Base-by-base conservation (phyloP, 23 tunicate species). In the Aplidium turbinatum region DNA sequence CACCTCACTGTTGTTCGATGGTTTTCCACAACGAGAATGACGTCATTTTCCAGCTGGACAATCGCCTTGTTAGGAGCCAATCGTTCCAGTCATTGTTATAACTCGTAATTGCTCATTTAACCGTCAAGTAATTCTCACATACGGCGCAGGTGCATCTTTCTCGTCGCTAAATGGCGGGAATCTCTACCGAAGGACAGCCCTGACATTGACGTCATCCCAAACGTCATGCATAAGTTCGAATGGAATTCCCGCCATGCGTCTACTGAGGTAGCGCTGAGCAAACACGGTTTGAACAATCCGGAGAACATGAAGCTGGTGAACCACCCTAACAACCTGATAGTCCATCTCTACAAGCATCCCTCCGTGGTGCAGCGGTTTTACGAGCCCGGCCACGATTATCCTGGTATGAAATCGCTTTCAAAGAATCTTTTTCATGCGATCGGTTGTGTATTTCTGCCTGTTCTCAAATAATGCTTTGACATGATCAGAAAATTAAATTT, bases 331-430 rank as follows among this genome's bases (percentile, higher is more conserved):
- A 57, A 74, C 3, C 39, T 87, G 35, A 65, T 87, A 29, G 40
- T 39, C 16, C 47, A 57, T 33, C 82, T 87, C 24, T 87, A 87
- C 73, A 68, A 75, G 25, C 86, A 87, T 67, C 81, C 63, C 11
- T 63, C 84, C 26, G 80, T 87, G n/a, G 46, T 87, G 35, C 62
- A 71, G 0, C 76, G 94, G 19, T 80, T 71, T 47, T 58, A 80
- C 38, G 58, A 65, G 26, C 94, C 94, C n/a, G 94, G 78, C 22
- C 65, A 74, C n/a, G 42, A 34, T 6, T 87, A 87, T 46, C 94
- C 94, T 39, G 86, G 94, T 87, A 24, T 33, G 62, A 11, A 55
- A 55, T 6, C 22, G n/a, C n/a, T 11, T 11, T 55, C 62, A n/a
- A 22, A 18, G n/a, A n/a, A n/a, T n/a, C n/a, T n/a, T n/a, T n/a